A percentile compares a stretch with the other conserved stretches of the same genome.
phyloP scores from a whole-genome alignment of 2,888 invertebrate genomes.

The Lampropteryx suffumata region DNA sequence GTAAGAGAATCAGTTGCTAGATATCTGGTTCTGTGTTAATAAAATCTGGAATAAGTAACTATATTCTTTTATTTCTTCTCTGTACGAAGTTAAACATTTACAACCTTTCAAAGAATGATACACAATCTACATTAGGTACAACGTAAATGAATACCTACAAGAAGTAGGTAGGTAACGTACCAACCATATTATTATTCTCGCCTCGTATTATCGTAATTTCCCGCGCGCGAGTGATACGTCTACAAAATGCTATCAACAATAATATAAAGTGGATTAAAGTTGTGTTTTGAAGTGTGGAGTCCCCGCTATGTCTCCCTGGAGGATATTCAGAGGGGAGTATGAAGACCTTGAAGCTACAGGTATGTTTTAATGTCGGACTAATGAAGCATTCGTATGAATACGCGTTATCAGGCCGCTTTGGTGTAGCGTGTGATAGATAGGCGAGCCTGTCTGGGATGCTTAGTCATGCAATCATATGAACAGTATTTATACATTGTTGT shows the following conservation, averaged over 20 bases:
- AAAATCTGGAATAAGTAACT: neutral
- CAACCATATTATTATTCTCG: neutral
- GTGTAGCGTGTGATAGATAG: neutral
- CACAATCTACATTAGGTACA: neutral
- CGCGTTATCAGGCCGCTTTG: neutral
- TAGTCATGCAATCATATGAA: too few relatives aligned
- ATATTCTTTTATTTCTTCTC: too few relatives aligned
- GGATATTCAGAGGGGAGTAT: conserved; percentile 33
- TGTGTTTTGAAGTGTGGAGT: conserved; percentile 11
- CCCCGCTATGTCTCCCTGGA: conserved; percentile 17
- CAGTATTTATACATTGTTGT: too few relatives aligned
- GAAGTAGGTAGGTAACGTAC: too few relatives aligned
- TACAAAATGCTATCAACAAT: conserved; percentile 13
- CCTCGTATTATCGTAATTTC: neutral
- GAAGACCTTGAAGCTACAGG: conserved; percentile 42
- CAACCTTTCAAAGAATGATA: too few relatives aligned
- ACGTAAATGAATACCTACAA: neutral
- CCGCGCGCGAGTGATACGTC: conserved; percentile 5
- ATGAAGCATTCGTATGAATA: neutral
- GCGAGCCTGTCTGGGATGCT: too few relatives aligned
- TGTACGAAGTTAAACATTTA: too few relatives aligned
- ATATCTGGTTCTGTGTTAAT: neutral
- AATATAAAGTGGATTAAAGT: neutral
- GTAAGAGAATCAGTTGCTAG: conserved; percentile 1
- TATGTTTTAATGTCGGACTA: conserved; percentile 19